Base-by-base conservation (phyloP, 2,797 vertebrate species). In the Hyperoplus lanceolatus region DNA sequence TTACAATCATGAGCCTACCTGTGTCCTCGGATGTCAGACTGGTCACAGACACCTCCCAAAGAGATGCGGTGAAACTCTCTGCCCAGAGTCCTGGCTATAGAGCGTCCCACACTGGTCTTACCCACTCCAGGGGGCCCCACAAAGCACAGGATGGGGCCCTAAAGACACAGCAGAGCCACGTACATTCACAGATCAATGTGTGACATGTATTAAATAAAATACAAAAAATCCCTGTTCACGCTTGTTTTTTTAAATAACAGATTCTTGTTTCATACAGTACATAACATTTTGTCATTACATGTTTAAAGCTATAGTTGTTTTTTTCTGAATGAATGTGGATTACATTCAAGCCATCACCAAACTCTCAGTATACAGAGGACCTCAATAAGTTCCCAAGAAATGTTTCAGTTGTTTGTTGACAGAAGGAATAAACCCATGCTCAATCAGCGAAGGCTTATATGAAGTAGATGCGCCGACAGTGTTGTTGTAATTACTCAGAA, bases 91-190 rank as follows among this genome's bases (percentile, higher is more conserved):
- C 96, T 97, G 9, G 98, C 98, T 55, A 99, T 96, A 8, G 98
- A 99, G 70, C 97, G 96, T 8, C 98, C 98, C 64, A 99, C 98
- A 0, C 97, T 99, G 13, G 98, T 99, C 93, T 99, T 99, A n/a
- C 98, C 98, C 3, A 99, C 98, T 56, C 98, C 98, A 0, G 98
- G 98, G 0, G 98, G 98, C 0, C 98, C 98, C 50, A 99, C 97
- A 10, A 99, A 99, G 87, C 98, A 99, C 18, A 99, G 96, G 75
- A 99, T 99, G 55, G 98, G 98, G 3, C 97, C 97, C 92, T 94
- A 9, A 16, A 48, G 67, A 73, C 49, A 68, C 16, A 62, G n/a
- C 21, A 38, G 21, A 18, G 2, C 0, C 8, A 9, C 67, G 11
- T 5, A 82, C 11, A 59, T 6, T 11, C 14, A 72, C 36, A n/a